Percentiles rank a stretch among this genome's conserved stretches.
Conservation (phyloP, 2,113 vertebrate genomes). For the Phocoena sinus region DNA sequence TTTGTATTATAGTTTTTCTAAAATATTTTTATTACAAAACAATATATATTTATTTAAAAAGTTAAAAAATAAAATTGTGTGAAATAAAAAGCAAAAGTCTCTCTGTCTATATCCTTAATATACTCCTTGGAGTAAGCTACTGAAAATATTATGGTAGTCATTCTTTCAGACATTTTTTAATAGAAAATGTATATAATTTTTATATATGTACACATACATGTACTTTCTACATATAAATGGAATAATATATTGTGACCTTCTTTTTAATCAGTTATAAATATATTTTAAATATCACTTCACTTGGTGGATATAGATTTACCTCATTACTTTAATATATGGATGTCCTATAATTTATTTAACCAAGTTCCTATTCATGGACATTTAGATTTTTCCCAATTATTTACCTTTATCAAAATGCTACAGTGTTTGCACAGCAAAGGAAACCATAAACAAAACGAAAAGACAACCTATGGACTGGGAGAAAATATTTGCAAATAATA, state of each 20-base stretch:
- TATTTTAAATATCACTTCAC: neutral
- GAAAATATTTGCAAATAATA: neutral
- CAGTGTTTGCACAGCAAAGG: neutral
- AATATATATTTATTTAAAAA: neutral
- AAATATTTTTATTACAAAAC: neutral
- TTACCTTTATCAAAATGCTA: neutral
- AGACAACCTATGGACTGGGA: neutral
- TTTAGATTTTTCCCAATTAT: neutral
- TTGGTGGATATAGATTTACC: neutral
- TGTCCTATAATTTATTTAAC: neutral
- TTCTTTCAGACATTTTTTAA: neutral
- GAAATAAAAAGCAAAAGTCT: neutral
- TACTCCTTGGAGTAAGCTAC: neutral
- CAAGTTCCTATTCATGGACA: neutral
- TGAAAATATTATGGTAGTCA: neutral
- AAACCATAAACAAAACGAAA: neutral
- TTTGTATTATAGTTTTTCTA: neutral
- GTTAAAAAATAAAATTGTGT: neutral
- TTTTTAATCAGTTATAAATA: neutral
- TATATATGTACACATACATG: neutral
- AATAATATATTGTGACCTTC: neutral
- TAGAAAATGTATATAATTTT: neutral
- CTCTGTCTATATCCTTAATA: neutral
- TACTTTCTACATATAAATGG: neutral
- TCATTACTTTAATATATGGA: neutral